Evolutionary conservation across 1,140 invertebrate genomes (phyloP).

Genomic region (Lethrus apterus): DNA sequence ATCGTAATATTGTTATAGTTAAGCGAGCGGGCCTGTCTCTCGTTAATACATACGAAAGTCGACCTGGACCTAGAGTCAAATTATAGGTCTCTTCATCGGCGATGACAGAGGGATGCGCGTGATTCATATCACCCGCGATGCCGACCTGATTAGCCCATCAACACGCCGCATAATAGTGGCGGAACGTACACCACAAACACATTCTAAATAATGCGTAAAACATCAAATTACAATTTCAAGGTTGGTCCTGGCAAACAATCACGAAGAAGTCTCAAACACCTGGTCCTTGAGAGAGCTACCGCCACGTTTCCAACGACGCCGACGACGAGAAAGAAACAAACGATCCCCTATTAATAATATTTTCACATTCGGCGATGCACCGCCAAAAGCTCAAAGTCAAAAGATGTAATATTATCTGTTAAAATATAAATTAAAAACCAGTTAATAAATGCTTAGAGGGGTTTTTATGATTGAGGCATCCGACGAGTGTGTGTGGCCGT

Average conservation of each 20-base stretch:
- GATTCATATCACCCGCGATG: constrained; percentile 21
- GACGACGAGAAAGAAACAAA: not conserved
- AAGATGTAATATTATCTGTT: constrained; percentile 21
- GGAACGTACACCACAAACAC: no score
- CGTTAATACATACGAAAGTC: constrained; percentile 10
- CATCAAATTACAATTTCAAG: no score
- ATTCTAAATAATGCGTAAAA: no score
- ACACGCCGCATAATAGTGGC: constrained; percentile 9
- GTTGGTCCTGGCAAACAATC: no score
- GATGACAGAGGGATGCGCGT: constrained; percentile 24
- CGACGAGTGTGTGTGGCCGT: constrained; percentile 21
- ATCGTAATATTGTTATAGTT: constrained; percentile 18
- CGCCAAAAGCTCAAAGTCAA: constrained; percentile 20
- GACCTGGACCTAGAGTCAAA: constrained; percentile 19
- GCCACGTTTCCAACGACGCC: constrained; percentile 5
- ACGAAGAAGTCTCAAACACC: no score
- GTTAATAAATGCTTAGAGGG: constrained; percentile 21
- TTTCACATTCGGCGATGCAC: constrained; percentile 16
- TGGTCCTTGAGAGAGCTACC: constrained; percentile 1
- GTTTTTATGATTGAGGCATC: constrained; percentile 21
- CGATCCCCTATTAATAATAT: constrained; percentile 10
- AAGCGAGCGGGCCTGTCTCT: constrained; percentile 10
- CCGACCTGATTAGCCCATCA: constrained; percentile 13
- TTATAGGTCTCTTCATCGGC: constrained; percentile 24
- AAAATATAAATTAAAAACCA: constrained; percentile 24